Percentiles rank a stretch among this genome's conserved stretches.
Conservation (phyloP, 2,113 vertebrate genomes). For the Esox niger region DNA sequence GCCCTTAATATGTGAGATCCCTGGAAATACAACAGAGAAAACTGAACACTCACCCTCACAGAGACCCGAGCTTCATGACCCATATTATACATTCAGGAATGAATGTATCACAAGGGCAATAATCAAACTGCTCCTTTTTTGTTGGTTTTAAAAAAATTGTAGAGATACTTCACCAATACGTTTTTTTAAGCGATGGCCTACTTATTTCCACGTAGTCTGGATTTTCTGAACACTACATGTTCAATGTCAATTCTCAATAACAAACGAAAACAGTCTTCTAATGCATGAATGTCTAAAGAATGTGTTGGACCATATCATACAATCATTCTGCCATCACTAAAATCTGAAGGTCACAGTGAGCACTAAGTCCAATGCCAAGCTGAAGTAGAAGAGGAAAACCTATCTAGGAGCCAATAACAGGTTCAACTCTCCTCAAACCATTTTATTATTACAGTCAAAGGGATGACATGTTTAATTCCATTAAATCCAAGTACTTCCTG, state of each 20-base stretch:
- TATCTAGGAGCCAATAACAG: constrained; percentile 43
- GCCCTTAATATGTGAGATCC: constrained; percentile 43
- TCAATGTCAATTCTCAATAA: neutral
- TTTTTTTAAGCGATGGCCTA: neutral
- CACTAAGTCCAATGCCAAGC: constrained; percentile 57
- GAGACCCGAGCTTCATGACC: constrained; percentile 39
- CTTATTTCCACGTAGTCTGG: neutral
- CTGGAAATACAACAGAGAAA: constrained; percentile 21
- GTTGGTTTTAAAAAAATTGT: neutral
- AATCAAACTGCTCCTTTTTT: constrained; percentile 39
- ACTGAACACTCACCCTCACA: constrained; percentile 29
- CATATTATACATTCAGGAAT: constrained; percentile 41
- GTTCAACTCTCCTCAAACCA: constrained; percentile 59
- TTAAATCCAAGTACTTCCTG: constrained; percentile 70
- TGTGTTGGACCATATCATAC: too few species aligned
- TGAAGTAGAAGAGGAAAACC: constrained; percentile 46
- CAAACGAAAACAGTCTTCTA: too few species aligned
- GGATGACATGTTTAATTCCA: constrained; percentile 73
- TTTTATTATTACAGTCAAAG: constrained; percentile 63
- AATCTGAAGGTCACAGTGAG: constrained; percentile 42
- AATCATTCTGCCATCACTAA: constrained; percentile 5
- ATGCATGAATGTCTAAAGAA: too few species aligned
- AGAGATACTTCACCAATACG: constrained; percentile 17
- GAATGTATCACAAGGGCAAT: constrained; percentile 34
- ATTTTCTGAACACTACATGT: neutral